Percentiles rank a stretch among this genome's conserved stretches.
Evolutionary conservation across 2,113 vertebrate genomes (phyloP).

Genomic region (Vulpes ferrilata): DNA sequence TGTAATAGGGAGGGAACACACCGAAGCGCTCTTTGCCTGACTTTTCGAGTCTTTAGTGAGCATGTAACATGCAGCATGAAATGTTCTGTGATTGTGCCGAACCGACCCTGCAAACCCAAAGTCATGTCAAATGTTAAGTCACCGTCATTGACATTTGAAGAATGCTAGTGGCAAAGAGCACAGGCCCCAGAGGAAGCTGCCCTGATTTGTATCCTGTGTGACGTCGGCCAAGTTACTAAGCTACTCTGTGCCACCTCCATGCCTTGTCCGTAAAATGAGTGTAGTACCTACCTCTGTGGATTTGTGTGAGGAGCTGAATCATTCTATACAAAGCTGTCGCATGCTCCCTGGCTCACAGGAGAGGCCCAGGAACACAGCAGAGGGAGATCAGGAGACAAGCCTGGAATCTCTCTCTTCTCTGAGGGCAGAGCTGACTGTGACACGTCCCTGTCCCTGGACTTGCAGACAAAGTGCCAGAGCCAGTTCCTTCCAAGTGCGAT

Average conservation of each 20-base stretch:
- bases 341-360: not conserved
- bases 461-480: not conserved
- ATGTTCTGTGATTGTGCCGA: not conserved
- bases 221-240: not conserved
- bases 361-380: not conserved
- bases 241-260: not conserved
- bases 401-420: not conserved
- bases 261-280: not conserved
- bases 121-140: not conserved
- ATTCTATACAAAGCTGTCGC: not conserved
- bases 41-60: not conserved
- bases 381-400: not conserved
- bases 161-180: not conserved
- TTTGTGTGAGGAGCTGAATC: not conserved
- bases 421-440: not conserved
- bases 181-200: not conserved
- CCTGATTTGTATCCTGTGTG: not conserved
- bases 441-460: not conserved
- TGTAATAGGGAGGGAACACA: not conserved
- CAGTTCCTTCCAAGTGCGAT: fast-evolving
- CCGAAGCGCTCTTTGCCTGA: not conserved
- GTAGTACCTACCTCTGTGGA: fast-evolving
- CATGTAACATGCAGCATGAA: not conserved
- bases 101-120: not conserved
- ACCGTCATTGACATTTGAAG: not conserved